Evolutionary conservation across 2,113 vertebrate genomes (phyloP).

Genomic region (Phaethornis superciliosus): DNA sequence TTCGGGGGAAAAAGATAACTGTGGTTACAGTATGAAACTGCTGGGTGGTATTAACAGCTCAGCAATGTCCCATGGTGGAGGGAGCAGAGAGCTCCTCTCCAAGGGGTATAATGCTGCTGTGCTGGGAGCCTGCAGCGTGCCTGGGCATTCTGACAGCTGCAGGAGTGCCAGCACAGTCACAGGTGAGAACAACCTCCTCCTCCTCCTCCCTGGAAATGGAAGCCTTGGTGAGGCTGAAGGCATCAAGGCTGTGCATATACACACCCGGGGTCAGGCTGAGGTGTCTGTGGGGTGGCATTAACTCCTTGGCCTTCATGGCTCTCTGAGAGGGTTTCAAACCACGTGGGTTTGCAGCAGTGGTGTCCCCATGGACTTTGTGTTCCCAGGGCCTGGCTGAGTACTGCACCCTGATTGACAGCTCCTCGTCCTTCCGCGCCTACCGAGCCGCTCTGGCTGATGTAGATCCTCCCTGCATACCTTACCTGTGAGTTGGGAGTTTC

Average conservation of each 20-base stretch:
- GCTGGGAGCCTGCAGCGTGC: background rate
- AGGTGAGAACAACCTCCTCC: background rate
- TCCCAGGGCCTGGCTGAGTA: slow-evolving; percentile 93
- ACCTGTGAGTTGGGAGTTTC: slow-evolving; percentile 83
- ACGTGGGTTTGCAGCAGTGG: background rate
- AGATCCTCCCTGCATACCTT: slow-evolving; percentile 95
- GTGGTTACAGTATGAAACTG: background rate
- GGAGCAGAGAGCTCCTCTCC: background rate
- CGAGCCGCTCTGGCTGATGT: slow-evolving; percentile 94
- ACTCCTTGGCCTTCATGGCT: background rate
- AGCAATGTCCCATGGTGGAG: background rate
- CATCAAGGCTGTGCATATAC: fast-evolving
- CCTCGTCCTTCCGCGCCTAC: slow-evolving; percentile 97
- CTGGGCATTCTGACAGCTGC: background rate
- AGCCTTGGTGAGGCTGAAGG: background rate
- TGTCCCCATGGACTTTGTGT: background rate
- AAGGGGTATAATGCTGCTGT: background rate
- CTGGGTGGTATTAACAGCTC: background rate
- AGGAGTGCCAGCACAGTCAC: background rate
- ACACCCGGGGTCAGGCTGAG: fast-evolving
- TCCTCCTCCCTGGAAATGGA: background rate
- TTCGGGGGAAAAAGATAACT: background rate
- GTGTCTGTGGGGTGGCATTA: background rate
- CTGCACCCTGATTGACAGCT: slow-evolving; percentile 98
- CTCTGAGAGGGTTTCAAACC: background rate